Evolutionary conservation across 2,797 vertebrate genomes (phyloP), one percentile per base, ranked within the genome.

Genomic region (Poeciliopsis turneri): DNA sequence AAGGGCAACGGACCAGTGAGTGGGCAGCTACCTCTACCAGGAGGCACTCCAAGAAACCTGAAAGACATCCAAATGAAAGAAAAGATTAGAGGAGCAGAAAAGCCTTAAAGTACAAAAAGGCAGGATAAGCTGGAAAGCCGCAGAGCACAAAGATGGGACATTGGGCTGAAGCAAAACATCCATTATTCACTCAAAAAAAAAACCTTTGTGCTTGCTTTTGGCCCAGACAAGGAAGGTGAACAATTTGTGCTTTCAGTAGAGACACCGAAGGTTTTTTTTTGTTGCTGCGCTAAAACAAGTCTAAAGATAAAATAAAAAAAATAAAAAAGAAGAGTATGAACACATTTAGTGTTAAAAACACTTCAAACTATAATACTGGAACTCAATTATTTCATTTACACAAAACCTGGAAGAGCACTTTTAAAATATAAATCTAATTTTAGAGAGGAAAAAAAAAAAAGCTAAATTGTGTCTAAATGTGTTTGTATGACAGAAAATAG

Each of bases 1-100:
- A 99, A 99, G 75, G 97, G 95, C 92, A 99, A 91, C 12, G 97
- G 97, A 43, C 93, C 95, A 57, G 96, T 97, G 92, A 99, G 93
- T 3, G 98, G 98, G 88, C 98, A 99, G 92, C 96, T 99, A 74
- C 98, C 98, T 92, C 98, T 96, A 84, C 98, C 98, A 36, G 98
- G 98, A 41, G 98, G 98, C 73, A 99, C 97, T 36, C 97, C 98
- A 79, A 99, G 96, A 75, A 97, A 97, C 87, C 98, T 99, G 91
- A 90, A 91, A 80, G 66, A 82, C 78, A 87, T 30, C 78, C 8
- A 82, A 46, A 79, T 3, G 71, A 70, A 79, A 84, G 13, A 49
- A 30, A 33, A 76, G 41, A 81, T 90, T 72, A 83, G 57, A 80
- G 25, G 13, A 70, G 75, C 18, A 79, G 71, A 77, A 7, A 55